Conservation (phyloP, 64 coral and sea anemone species). For the Pachyseris speciosa region DNA sequence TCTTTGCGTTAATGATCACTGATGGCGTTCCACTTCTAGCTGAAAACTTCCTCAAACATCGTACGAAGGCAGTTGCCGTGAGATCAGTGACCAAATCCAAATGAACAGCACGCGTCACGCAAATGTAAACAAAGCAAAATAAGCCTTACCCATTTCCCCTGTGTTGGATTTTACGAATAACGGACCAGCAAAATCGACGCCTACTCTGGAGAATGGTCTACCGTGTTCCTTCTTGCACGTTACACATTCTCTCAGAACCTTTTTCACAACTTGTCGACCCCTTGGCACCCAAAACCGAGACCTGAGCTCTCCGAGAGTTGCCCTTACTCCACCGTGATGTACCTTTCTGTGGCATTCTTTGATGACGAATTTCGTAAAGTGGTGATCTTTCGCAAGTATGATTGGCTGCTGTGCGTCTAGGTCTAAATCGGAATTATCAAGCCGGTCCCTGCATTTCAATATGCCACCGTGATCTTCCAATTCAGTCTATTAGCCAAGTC, state of each 20-base stretch:
- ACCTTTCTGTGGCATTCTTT: constrained; percentile 40
- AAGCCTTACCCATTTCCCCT: neutral
- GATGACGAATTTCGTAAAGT: constrained; percentile 37
- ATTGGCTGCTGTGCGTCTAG: constrained; percentile 31
- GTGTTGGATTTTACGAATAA: constrained; percentile 9
- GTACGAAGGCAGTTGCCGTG: constrained; percentile 36
- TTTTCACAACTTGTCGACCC: constrained; percentile 38
- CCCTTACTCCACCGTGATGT: constrained; percentile 39
- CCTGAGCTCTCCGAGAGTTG: constrained; percentile 20
- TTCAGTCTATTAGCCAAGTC: constrained; percentile 31
- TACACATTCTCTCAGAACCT: constrained; percentile 2
- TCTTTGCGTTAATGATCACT: constrained; percentile 72
- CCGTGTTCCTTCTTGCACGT: constrained; percentile 15
- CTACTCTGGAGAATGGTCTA: constrained; percentile 38
- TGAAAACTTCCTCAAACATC: constrained; percentile 69
- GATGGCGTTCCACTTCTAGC: constrained; percentile 49
- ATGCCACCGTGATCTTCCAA: constrained; percentile 30
- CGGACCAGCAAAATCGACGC: constrained; percentile 71
- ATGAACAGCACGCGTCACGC: constrained; percentile 54
- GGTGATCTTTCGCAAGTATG: constrained; percentile 57
- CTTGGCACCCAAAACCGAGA: constrained; percentile 32
- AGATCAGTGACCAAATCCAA: constrained; percentile 51
- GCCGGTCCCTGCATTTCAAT: constrained; percentile 28
- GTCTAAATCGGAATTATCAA: constrained; percentile 24
- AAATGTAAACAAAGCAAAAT: constrained; percentile 57